Percentiles rank a stretch among this genome's conserved stretches.
phyloP scores from a whole-genome alignment of 2,888 invertebrate genomes.

The Choreutis nemorana region DNA sequence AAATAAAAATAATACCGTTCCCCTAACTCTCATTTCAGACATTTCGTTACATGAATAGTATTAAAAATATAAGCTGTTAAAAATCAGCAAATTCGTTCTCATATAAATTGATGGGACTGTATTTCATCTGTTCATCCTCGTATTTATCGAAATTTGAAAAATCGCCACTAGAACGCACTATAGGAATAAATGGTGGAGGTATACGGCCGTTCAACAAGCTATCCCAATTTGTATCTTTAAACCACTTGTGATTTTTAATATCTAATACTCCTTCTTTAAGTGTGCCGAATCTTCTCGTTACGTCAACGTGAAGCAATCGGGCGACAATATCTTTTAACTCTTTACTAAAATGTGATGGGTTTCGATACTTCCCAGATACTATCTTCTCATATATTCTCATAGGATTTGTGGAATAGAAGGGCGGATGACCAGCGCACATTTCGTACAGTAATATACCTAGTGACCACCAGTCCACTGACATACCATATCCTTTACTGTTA shows the following conservation, averaged over 20 bases:
- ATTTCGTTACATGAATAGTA: too few relatives aligned
- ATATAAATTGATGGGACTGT: constrained; percentile 61
- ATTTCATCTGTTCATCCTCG: constrained; percentile 58
- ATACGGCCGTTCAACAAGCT: constrained; percentile 80
- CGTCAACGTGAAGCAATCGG: constrained; percentile 75
- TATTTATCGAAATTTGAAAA: constrained; percentile 76
- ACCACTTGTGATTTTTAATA: constrained; percentile 94
- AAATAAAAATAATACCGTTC: too few relatives aligned
- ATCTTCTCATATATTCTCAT: constrained; percentile 97
- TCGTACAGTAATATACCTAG: constrained; percentile 87
- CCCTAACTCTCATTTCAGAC: too few relatives aligned
- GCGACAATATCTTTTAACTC: constrained; percentile 82
- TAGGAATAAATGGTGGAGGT: constrained; percentile 70
- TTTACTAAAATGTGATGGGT: constrained; percentile 80
- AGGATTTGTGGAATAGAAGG: constrained; percentile 91
- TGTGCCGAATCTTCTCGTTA: constrained; percentile 78
- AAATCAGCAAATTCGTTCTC: constrained; percentile 75
- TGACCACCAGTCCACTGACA: constrained; percentile 97
- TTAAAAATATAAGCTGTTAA: too few relatives aligned
- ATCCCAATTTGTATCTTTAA: constrained; percentile 87
- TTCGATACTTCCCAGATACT: constrained; percentile 85
- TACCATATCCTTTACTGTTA: constrained; percentile 89
- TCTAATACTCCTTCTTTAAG: constrained; percentile 88
- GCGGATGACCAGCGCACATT: constrained; percentile 92
- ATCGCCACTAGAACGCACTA: constrained; percentile 69